Base-by-base conservation (phyloP, 2,888 invertebrate genomes). In the Hanleya hanleyi region DNA sequence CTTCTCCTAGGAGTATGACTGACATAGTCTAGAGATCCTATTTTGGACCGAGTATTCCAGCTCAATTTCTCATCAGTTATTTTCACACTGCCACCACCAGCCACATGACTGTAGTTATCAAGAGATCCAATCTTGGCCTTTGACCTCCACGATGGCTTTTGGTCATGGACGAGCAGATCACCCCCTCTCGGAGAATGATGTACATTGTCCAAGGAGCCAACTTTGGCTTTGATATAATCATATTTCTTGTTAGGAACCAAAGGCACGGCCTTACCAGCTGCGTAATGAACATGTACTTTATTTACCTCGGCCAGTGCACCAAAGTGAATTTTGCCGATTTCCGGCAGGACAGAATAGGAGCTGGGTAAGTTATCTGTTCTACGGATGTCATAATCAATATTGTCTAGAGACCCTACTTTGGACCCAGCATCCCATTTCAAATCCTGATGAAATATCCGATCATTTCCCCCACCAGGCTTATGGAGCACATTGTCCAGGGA, bases 401-500 rank as follows among this genome's bases (percentile, higher is more conserved):
- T 67, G 15, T 67, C 67, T 12, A 71, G 36, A 9, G 67, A 71
- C 1, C 50, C 38, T 1, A 71, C 65, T 47, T 64, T 70, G 22
- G 70, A 38, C 29, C 7, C 29, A 6, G 66, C 61, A 22, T 67
- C 33, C 67, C 71, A 66, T 26, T 50, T 26, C 9, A 32, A 9
- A 22, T 50, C 26, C 22, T 67, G 35, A 35, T 70, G 5, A 47
- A 65, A 49, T 49, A 70, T 70, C 9, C 35, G 15, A 5, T 35
- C 50, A 35, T 70, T 37, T 18, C 70, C 70, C 3, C 70, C 70
- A 29, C 47, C 41, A 18, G 70, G 64, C 1, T 32, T 35, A 65
- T 70, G 50, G 7, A 65, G 32, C 41, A 37, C 36, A 47, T 70
- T 70, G 29, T 70, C 70, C 64, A 64, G 32, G n/a, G 70, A 65